A percentile compares a stretch with the other conserved stretches of the same genome.
Evolutionary conservation across 2,888 invertebrate species (phyloP).

Genomic region (Imbricaverruca yamaguchii): DNA sequence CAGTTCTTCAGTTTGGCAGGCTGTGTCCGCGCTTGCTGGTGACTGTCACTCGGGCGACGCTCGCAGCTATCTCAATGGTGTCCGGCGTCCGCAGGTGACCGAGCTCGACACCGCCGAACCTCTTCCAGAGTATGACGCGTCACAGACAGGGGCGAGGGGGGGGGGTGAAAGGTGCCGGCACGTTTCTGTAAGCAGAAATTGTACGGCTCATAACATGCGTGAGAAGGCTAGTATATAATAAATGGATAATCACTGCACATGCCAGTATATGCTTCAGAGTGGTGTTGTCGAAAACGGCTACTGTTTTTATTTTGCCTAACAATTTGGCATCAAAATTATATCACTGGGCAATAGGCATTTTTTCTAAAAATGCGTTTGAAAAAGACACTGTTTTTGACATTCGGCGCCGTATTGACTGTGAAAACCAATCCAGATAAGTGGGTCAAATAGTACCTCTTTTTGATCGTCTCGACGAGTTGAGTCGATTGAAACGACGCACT

Average conservation of each 20-base stretch:
- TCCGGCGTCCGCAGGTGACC: neutral
- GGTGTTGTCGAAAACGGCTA: too few relatives aligned
- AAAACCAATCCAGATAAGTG: too few relatives aligned
- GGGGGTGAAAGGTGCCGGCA: neutral
- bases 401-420: too few relatives aligned
- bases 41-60: neutral
- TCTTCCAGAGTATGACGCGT: neutral
- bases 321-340: too few relatives aligned
- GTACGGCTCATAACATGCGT: neutral
- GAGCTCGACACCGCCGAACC: neutral
- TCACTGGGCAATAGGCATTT: too few relatives aligned
- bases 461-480: too few relatives aligned
- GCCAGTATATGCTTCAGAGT: neutral
- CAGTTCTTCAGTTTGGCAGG: neutral
- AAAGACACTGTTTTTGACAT: too few relatives aligned
- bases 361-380: too few relatives aligned
- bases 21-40: neutral
- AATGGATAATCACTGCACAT: neutral
- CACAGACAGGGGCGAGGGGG: neutral
- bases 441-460: too few relatives aligned
- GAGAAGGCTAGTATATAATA: neutral
- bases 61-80: neutral
- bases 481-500: too few relatives aligned
- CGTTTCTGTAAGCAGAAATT: neutral
- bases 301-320: too few relatives aligned